Base-by-base conservation (phyloP, 2,888 invertebrate genomes). In the Abrostola tripartita region DNA sequence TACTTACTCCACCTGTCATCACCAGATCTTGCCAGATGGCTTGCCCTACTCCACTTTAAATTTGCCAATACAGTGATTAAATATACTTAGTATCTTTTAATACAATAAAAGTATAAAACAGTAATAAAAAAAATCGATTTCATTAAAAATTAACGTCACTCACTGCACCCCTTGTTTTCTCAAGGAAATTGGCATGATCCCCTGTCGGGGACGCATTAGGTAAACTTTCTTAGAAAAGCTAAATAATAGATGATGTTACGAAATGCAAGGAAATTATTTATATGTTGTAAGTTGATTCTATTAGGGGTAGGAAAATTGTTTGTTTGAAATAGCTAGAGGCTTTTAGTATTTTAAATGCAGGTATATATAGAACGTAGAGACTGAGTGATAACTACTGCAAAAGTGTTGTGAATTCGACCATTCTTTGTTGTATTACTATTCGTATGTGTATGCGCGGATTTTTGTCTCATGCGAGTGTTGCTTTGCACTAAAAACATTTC, bases 121-220 rank as follows among this genome's bases (percentile, higher is more conserved):
- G 56, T 54, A 40, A 6, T 47, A 52, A 61, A 59, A 65, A 24
- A 42, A 50, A 84, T 83, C 76, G 75, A 81, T 79, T 72, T 62
- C 73, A 82, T 86, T 88, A 89, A 85, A 87, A 81, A 87, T 90
- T 88, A 74, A 90, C 79, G 79, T 73, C 79, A 79, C 84, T 84
- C 80, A 73, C 78, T 78, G 75, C 85, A 86, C 90, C 93, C 92
- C 91, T 91, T 93, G 92, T 92, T 93, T 87, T 93, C 85, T 82
- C 79, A 89, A 86, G 88, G 84, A 89, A 92, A 92, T 92, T 91
- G 91, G 81, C 74, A 82, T 77, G 84, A 84, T 84, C 86, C 87
- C 71, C 58, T 76, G 83, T 77, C 68, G 69, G 83, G 70, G 81
- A 78, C 79, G 85, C 87, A 88, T 87, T 86, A 82, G 78, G 84